These are phyloP conservation scores for Drosophila dives DNA, from an alignment of 2,888 invertebrate genomes.

Conservation along the genomic window DNA sequence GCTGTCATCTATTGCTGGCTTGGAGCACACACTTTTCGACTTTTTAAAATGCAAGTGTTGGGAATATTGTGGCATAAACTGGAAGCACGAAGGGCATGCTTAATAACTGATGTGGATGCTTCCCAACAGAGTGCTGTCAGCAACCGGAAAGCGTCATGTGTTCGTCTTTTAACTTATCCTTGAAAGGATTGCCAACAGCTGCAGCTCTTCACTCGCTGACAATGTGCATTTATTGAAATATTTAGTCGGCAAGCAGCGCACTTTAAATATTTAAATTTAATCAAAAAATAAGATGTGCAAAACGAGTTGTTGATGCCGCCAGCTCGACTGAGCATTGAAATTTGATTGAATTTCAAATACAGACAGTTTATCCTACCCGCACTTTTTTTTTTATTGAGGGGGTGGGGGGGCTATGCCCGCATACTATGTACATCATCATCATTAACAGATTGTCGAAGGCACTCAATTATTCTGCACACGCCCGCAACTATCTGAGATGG, in stretches of 20 bases:
- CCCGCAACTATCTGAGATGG: slow-evolving; percentile 1
- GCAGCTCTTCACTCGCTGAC: slow-evolving; percentile 9
- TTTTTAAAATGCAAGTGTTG: slow-evolving; percentile 41
- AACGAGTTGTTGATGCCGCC: background rate
- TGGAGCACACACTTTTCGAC: slow-evolving; percentile 30
- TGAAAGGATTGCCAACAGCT: slow-evolving; percentile 26
- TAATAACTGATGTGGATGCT: slow-evolving; percentile 76
- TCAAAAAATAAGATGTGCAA: background rate
- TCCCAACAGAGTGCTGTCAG: slow-evolving; percentile 36
- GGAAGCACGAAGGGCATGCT: slow-evolving; percentile 60
- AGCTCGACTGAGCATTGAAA: background rate
- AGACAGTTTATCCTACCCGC: background rate
- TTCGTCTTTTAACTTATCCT: slow-evolving; percentile 53
- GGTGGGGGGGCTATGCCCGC: slow-evolving; percentile 27
- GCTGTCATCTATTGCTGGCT: background rate
- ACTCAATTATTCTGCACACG: slow-evolving; percentile 9
- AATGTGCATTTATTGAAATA: slow-evolving; percentile 31
- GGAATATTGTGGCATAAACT: slow-evolving; percentile 41
- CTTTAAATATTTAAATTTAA: slow-evolving; percentile 44
- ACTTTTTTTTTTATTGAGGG: background rate
- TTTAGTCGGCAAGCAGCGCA: slow-evolving; percentile 2
- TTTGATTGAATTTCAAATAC: background rate
- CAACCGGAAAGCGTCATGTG: slow-evolving; percentile 58
- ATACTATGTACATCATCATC: slow-evolving; percentile 39
- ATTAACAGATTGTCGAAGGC: slow-evolving; percentile 16